phyloP scores from a whole-genome alignment of 2,888 invertebrate species.

The Strigamia transsilvanica region DNA sequence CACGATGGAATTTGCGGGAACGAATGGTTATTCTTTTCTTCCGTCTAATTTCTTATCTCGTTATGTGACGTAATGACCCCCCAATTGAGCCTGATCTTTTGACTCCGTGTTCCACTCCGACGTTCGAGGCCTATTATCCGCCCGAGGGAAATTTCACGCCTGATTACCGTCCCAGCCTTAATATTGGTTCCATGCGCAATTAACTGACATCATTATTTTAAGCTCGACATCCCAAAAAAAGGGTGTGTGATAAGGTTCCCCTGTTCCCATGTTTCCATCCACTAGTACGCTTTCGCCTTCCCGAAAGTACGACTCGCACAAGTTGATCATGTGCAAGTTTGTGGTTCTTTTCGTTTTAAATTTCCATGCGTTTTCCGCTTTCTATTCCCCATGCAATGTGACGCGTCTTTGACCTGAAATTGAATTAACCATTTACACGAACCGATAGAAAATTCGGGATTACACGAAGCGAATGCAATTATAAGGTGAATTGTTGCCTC shows the following conservation, averaged over 20 bases:
- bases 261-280: not conserved
- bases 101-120: conserved; percentile 40
- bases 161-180: conserved; percentile 38
- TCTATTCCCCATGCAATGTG: too few relatives aligned
- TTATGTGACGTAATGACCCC: conserved; percentile 44
- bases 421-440: too few relatives aligned
- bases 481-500: not conserved
- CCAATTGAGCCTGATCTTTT: conserved; percentile 46
- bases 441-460: not conserved
- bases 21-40: conserved; percentile 34
- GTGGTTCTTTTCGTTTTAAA: too few relatives aligned
- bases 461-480: not conserved
- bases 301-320: not conserved
- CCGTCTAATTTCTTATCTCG: conserved; percentile 45
- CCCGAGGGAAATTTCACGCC: conserved; percentile 43
- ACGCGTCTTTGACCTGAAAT: too few relatives aligned
- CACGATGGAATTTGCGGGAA: conserved; percentile 7
- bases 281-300: not conserved
- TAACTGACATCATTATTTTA: conserved; percentile 48
- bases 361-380: too few relatives aligned
- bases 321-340: not conserved
- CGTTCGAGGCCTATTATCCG: conserved; percentile 40
- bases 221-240: conserved; percentile 45
- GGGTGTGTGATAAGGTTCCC: conserved; percentile 4
- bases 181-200: conserved; percentile 48